Evolutionary conservation across 2,113 vertebrate species (phyloP).

Genomic region (Acanthisitta chloris): DNA sequence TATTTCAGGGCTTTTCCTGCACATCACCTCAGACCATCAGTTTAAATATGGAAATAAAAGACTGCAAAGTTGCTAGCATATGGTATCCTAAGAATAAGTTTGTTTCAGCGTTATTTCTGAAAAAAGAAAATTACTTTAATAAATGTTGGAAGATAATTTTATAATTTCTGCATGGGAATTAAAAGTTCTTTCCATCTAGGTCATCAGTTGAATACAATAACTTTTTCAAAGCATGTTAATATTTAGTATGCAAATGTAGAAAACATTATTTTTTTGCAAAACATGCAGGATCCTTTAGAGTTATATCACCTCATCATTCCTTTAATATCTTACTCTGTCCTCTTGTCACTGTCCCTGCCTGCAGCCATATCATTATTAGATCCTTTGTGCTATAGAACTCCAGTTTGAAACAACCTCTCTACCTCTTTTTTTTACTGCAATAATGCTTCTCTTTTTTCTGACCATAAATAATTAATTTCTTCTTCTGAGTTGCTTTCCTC

Average conservation of each 20-base stretch:
- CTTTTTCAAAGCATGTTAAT: not conserved
- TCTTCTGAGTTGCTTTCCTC: not conserved
- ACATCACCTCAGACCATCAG: not conserved
- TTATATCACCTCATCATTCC: not conserved
- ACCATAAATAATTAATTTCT: not conserved
- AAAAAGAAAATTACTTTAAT: not conserved
- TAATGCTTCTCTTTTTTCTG: not conserved
- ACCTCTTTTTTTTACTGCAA: not conserved
- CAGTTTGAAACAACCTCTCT: not conserved
- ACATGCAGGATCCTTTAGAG: not conserved
- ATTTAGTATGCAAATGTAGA: not conserved
- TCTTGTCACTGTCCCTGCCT: not conserved
- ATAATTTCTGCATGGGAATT: not conserved
- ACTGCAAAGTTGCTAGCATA: not conserved
- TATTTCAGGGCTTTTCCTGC: not conserved
- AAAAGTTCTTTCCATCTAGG: not conserved
- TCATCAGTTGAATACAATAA: not conserved
- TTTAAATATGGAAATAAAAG: slow-evolving; percentile 12
- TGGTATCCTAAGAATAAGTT: not conserved
- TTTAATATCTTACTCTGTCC: not conserved
- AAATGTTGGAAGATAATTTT: not conserved
- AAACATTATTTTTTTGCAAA: not conserved
- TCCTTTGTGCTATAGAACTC: not conserved
- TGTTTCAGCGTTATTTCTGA: not conserved
- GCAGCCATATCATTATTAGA: not conserved